Conservation (phyloP, 1,140 invertebrate species). For the Eueides isabella region DNA sequence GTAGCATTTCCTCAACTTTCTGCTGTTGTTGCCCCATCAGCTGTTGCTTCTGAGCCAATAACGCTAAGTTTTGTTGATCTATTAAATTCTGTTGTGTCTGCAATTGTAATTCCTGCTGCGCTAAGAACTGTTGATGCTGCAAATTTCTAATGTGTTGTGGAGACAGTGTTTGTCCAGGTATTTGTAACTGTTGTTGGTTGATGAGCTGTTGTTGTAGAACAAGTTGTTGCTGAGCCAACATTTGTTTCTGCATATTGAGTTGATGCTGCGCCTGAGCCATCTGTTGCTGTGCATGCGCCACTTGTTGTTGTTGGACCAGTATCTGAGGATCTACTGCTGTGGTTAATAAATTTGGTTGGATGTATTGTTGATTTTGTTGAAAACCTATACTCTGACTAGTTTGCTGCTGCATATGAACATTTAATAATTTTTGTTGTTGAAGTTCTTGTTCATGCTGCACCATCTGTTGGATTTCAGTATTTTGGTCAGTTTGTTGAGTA, state of each 20-base stretch:
- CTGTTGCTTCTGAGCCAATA: conserved; percentile 79
- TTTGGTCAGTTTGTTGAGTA: conserved; percentile 13
- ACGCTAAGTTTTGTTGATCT: conserved; percentile 71
- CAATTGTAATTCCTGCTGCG: conserved; percentile 76
- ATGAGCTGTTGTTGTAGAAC: conserved; percentile 76
- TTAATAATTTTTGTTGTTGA: conserved; percentile 68
- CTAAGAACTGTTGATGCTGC: conserved; percentile 78
- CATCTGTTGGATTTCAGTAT: conserved; percentile 44
- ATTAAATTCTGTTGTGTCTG: conserved; percentile 76
- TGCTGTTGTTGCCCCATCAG: conserved; percentile 82
- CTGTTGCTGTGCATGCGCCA: conserved; percentile 74
- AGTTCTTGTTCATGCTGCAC: conserved; percentile 66
- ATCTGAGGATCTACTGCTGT: conserved; percentile 64
- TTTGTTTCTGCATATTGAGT: conserved; percentile 74
- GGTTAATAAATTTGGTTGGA: conserved; percentile 59
- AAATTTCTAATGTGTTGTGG: conserved; percentile 77
- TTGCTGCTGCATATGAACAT: conserved; percentile 71
- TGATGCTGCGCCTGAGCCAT: conserved; percentile 73
- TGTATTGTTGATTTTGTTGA: conserved; percentile 69
- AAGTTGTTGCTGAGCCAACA: conserved; percentile 75
- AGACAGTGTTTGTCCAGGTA: conserved; percentile 79
- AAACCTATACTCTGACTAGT: conserved; percentile 62
- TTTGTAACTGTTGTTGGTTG: conserved; percentile 70
- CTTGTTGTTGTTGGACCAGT: conserved; percentile 68
- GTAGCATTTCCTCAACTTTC: conserved; percentile 70